A percentile compares a stretch with the other conserved stretches of the same genome.
Evolutionary conservation across 2,888 invertebrate genomes (phyloP).

Genomic region (Pristionchus exspectatus): DNA sequence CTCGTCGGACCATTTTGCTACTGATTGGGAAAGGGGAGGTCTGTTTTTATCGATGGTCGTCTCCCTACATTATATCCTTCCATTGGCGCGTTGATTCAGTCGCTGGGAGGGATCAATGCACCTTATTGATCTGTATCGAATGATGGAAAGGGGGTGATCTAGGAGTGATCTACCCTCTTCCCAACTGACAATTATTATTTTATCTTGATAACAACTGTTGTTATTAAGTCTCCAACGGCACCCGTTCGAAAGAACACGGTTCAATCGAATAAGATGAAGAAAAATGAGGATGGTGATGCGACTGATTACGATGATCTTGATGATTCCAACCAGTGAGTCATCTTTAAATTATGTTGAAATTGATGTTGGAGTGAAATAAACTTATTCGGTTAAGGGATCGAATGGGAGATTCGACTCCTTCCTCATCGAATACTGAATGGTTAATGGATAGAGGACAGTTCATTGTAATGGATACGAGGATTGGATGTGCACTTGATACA

Average conservation of each 20-base stretch:
- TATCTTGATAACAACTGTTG: no score
- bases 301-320: constrained; percentile 48
- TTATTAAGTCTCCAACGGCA: background rate
- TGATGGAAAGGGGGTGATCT: no score
- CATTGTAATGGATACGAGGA: background rate
- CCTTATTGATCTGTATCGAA: no score
- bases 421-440: background rate
- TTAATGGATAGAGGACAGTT: constrained; percentile 1
- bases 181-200: no score
- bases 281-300: background rate
- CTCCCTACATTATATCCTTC: no score
- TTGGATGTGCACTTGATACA: background rate
- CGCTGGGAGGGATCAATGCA: no score
- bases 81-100: no score
- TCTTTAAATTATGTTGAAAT: background rate
- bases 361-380: background rate
- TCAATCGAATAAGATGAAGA: background rate
- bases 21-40: no score
- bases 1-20: no score
- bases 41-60: no score
- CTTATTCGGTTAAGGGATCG: background rate
- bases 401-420: no score
- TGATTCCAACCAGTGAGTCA: background rate
- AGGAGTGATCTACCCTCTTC: no score
- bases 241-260: background rate